Percentiles rank a stretch among this genome's conserved stretches.
These are phyloP conservation scores for Gryllus bimaculatus DNA, from an alignment of 1,140 invertebrate genomes.

Conservation along the genomic window DNA sequence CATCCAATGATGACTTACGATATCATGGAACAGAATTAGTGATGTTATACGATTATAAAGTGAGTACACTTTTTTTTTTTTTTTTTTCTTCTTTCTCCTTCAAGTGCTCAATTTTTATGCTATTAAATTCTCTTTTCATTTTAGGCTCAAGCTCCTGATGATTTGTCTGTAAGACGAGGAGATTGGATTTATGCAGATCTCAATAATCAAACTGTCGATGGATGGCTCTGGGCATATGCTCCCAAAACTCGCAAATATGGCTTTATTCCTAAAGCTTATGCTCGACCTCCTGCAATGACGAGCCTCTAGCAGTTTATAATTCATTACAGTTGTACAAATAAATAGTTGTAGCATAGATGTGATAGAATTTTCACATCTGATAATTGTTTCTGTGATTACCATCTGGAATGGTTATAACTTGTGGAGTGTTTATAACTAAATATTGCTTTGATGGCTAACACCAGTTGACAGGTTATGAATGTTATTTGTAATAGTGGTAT, in stretches of 20 bases:
- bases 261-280: slow-evolving; percentile 90
- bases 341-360: not conserved
- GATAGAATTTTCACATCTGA: not conserved
- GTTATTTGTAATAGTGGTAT: too few species aligned
- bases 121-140: slow-evolving; percentile 21
- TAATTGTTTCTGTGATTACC: not conserved
- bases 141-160: slow-evolving; percentile 81
- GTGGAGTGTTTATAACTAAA: too few species aligned
- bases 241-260: slow-evolving; percentile 87
- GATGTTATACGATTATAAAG: slow-evolving; percentile 90
- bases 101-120: not conserved
- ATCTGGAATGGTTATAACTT: not conserved
- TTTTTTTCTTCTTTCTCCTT: not conserved
- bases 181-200: slow-evolving; percentile 93
- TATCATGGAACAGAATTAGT: slow-evolving; percentile 83
- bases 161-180: slow-evolving; percentile 76
- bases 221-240: slow-evolving; percentile 91
- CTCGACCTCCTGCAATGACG: slow-evolving; percentile 84
- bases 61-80: slow-evolving; percentile 26
- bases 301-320: slow-evolving; percentile 45
- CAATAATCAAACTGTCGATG: slow-evolving; percentile 84
- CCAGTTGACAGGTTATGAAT: too few species aligned
- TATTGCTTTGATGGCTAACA: too few species aligned
- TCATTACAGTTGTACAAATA: not conserved
- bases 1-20: slow-evolving; percentile 45